phyloP scores from a whole-genome alignment of 2,888 invertebrate species.

The Ligdia adustata region DNA sequence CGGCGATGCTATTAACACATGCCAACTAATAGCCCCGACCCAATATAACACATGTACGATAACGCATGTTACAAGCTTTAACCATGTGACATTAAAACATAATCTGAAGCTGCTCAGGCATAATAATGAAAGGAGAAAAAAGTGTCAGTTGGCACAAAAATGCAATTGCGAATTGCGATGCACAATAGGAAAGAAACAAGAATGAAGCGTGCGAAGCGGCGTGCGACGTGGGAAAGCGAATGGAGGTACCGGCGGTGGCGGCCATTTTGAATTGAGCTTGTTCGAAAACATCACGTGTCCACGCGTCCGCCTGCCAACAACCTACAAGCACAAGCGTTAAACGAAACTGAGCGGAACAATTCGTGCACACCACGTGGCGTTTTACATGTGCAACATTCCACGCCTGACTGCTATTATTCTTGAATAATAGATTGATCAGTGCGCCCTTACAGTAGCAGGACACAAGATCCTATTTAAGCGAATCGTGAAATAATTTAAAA shows the following conservation, averaged over 20 bases:
- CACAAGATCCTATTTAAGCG: constrained; percentile 26
- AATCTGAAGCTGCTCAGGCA: not conserved
- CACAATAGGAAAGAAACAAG: constrained; percentile 68
- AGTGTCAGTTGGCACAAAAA: constrained; percentile 42
- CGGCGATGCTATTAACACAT: constrained; percentile 61
- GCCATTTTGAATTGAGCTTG: constrained; percentile 76
- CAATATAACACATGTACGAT: constrained; percentile 56
- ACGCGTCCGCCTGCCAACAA: constrained; percentile 78
- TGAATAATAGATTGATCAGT: constrained; percentile 58
- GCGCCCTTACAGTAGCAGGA: constrained; percentile 38
- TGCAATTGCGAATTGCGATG: constrained; percentile 60
- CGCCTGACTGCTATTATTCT: constrained; percentile 48
- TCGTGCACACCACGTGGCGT: constrained; percentile 74
- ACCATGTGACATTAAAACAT: not conserved
- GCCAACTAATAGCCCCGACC: constrained; percentile 56
- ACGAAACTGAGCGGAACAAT: constrained; percentile 79
- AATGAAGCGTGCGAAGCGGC: constrained; percentile 66
- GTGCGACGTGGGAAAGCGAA: constrained; percentile 79
- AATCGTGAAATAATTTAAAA: constrained; percentile 12
- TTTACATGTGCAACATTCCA: constrained; percentile 76
- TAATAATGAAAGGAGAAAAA: constrained; percentile 9
- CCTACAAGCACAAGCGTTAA: constrained; percentile 59
- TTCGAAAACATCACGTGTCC: constrained; percentile 76
- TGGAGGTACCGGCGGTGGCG: constrained; percentile 54
- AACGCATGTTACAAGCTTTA: constrained; percentile 43